Evolutionary conservation across 2,888 invertebrate species (phyloP).

Genomic region (Rhagonycha lutea): DNA sequence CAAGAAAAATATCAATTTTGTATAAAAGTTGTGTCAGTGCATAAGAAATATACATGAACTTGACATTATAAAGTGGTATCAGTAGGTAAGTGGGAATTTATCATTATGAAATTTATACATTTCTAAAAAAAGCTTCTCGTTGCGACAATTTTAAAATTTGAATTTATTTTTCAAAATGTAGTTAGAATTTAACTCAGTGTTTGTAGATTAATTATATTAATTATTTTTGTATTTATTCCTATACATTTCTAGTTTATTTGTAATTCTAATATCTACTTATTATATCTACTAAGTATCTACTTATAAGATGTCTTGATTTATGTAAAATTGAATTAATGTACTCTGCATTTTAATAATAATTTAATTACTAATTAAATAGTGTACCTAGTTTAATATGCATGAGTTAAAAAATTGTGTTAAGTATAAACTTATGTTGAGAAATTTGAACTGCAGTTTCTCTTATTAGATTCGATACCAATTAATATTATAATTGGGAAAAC

Average conservation of each 20-base stretch:
- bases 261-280: too few relatives aligned
- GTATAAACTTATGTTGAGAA: too few relatives aligned
- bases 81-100: background rate
- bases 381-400: too few relatives aligned
- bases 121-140: background rate
- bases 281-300: too few relatives aligned
- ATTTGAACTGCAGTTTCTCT: too few relatives aligned
- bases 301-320: background rate
- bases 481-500: background rate
- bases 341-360: too few relatives aligned
- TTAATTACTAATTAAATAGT: too few relatives aligned
- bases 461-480: background rate
- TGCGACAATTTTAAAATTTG: background rate
- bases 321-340: background rate
- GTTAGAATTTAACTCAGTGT: background rate
- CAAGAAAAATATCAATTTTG: background rate
- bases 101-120: background rate
- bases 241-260: background rate
- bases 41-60: background rate
- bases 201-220: background rate
- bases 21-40: background rate
- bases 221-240: background rate
- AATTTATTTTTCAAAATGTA: background rate
- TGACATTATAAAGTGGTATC: background rate
- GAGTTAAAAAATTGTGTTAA: too few relatives aligned